Evolutionary conservation across 1,140 invertebrate genomes (phyloP).

Genomic region (Drosophila fuyamai): DNA sequence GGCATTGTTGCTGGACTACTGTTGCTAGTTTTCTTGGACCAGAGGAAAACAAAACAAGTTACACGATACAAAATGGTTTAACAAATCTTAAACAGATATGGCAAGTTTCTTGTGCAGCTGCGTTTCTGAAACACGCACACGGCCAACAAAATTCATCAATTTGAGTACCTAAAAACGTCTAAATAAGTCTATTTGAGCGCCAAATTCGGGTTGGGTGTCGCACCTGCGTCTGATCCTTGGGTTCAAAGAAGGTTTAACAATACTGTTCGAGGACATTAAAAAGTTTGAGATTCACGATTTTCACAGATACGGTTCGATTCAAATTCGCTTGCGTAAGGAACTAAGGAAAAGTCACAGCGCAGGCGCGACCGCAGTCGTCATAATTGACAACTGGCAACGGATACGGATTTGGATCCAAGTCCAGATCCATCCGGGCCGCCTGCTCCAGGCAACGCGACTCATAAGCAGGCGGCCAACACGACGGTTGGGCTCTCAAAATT

Average conservation of each 20-base stretch:
- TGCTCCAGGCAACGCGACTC: conserved; percentile 59
- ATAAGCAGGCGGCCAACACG: conserved; percentile 57
- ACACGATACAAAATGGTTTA: conserved; percentile 42
- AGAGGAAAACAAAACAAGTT: conserved; percentile 47
- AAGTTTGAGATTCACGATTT: conserved; percentile 40
- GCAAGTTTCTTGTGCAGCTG: conserved; percentile 64
- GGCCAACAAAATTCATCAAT: conserved; percentile 67
- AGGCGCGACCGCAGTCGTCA: conserved; percentile 49
- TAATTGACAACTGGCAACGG: conserved; percentile 29
- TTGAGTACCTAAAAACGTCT: conserved; percentile 73
- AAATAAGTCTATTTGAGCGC: conserved; percentile 84
- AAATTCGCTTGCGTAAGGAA: conserved; percentile 50
- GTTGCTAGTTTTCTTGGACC: conserved; percentile 78
- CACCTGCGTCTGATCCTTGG: conserved; percentile 39
- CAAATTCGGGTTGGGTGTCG: conserved; percentile 71
- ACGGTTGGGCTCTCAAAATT: conserved; percentile 59
- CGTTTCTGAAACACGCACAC: conserved; percentile 65
- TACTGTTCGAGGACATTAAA: conserved; percentile 30
- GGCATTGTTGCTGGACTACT: conserved; percentile 59
- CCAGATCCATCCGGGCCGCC: conserved; percentile 25
- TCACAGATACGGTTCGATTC: conserved; percentile 49
- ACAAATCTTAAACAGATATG: conserved; percentile 73
- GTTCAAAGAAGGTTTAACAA: conserved; percentile 23
- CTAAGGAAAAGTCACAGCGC: conserved; percentile 44
- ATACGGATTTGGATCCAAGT: conserved; percentile 1